Evolutionary conservation across 2,888 invertebrate species (phyloP).

Genomic region (Spatulosminthurus flaviceps): DNA sequence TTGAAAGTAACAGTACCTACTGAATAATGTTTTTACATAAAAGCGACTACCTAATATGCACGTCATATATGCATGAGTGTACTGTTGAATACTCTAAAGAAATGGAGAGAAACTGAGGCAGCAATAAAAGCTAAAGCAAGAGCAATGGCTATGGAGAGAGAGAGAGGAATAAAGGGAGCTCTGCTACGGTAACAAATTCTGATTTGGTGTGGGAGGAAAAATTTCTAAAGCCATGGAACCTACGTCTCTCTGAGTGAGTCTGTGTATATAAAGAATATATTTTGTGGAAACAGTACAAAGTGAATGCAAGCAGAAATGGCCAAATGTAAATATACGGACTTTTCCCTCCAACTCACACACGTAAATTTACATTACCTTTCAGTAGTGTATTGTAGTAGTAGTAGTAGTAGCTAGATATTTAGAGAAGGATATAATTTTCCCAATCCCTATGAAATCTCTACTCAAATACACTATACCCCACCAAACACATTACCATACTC

Average conservation of each 20-base stretch:
- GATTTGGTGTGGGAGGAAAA: constrained; percentile 35
- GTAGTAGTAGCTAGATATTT: too few species aligned
- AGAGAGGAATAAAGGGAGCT: constrained; percentile 23
- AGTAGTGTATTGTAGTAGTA: too few species aligned
- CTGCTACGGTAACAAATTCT: constrained; percentile 38
- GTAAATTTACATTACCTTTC: background rate
- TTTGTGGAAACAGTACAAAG: constrained; percentile 1
- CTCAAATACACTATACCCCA: too few species aligned
- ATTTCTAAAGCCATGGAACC: background rate
- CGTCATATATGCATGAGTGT: background rate
- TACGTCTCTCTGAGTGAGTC: too few species aligned
- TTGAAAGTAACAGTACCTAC: background rate
- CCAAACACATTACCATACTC: too few species aligned
- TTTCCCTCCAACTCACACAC: background rate
- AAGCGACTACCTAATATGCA: too few species aligned
- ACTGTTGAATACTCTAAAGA: background rate
- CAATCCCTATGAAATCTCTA: too few species aligned
- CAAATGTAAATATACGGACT: constrained; percentile 14
- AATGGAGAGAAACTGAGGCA: background rate
- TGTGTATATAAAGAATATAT: background rate
- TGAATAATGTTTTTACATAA: too few species aligned
- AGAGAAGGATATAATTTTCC: too few species aligned
- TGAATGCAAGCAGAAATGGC: background rate
- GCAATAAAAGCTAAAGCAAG: background rate
- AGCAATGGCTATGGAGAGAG: background rate